phyloP scores from a whole-genome alignment of 1,140 invertebrate species.

The Doryteuthis pealeii region DNA sequence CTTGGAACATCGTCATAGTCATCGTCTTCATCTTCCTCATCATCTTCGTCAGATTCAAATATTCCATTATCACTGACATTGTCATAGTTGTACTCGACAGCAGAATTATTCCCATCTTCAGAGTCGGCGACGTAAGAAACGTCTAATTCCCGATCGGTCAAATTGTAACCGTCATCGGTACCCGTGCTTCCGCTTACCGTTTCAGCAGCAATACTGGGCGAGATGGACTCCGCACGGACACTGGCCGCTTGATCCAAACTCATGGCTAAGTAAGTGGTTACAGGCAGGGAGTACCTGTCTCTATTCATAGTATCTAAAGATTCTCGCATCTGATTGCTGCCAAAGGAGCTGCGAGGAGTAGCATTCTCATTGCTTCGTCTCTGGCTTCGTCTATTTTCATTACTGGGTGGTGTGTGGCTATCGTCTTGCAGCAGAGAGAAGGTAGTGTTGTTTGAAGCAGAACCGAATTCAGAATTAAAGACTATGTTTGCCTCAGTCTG shows the following conservation, averaged over 20 bases:
- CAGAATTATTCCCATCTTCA: not conserved
- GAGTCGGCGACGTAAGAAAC: not conserved
- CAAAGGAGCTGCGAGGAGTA: not conserved
- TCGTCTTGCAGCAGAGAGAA: not conserved
- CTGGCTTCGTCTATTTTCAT: too few species aligned
- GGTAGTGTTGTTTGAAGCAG: not conserved
- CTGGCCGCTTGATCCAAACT: not conserved
- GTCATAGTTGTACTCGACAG: not conserved
- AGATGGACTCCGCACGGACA: not conserved
- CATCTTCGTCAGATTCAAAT: not conserved
- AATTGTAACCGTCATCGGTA: not conserved
- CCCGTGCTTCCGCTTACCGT: not conserved
- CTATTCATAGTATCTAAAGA: not conserved
- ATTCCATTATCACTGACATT: not conserved
- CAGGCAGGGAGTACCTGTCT: not conserved
- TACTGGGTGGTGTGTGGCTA: not conserved
- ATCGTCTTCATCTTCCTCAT: not conserved
- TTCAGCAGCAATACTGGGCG: not conserved
- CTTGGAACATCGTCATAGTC: not conserved
- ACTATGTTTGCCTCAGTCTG: not conserved
- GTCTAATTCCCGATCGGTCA: not conserved
- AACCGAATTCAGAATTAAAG: not conserved
- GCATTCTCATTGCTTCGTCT: not conserved
- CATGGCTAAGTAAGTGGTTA: not conserved
- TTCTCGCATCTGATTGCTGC: not conserved